A percentile compares a stretch with the other conserved stretches of the same genome.
phyloP scores from a whole-genome alignment of 2,888 invertebrate genomes.

The Auanema freiburgensis region DNA sequence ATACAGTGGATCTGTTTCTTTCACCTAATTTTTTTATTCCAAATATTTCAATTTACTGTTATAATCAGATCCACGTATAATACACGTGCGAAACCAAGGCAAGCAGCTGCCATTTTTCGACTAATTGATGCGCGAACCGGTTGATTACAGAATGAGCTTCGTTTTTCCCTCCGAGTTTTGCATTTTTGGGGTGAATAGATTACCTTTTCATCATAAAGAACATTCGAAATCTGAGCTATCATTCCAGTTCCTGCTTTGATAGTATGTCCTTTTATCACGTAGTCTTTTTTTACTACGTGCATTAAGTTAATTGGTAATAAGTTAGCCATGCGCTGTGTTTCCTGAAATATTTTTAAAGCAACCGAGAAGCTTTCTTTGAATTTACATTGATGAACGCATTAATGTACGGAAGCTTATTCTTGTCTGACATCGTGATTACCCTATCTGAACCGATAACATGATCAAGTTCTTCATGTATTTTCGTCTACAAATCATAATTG shows the following conservation, averaged over 20 bases:
- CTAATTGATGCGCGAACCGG: too few species aligned
- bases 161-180: too few species aligned
- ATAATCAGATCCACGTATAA: too few species aligned
- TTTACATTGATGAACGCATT: neutral
- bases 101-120: too few species aligned
- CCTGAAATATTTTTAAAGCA: neutral
- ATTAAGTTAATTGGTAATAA: neutral
- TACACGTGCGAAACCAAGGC: too few species aligned
- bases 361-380: neutral
- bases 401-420: neutral
- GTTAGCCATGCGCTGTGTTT: neutral
- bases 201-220: conserved; percentile 29
- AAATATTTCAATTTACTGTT: too few species aligned
- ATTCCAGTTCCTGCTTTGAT: conserved; percentile 26
- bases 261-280: too few species aligned
- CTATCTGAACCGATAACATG: neutral
- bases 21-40: too few species aligned
- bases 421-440: neutral
- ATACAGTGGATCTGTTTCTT: too few species aligned
- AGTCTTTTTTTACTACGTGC: neutral
- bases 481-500: neutral
- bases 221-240: conserved; percentile 31
- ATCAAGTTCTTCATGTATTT: neutral
- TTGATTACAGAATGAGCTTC: too few species aligned
- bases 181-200: too few species aligned